Percentiles rank a stretch among this genome's conserved stretches.
phyloP scores from a whole-genome alignment of 2,888 invertebrate genomes.

The Athripsodes cinereus region DNA sequence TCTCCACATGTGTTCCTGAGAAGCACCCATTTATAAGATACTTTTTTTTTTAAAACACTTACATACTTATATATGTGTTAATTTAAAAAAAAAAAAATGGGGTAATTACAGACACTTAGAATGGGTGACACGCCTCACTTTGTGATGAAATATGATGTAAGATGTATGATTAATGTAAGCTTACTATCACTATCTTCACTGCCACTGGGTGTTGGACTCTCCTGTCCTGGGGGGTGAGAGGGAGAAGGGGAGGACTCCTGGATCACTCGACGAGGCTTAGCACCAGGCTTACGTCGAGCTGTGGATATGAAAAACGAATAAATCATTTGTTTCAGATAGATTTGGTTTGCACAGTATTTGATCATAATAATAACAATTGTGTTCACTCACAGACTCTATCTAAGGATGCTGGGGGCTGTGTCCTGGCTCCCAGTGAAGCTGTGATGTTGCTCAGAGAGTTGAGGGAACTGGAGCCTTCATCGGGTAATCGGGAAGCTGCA shows the following conservation, averaged over 20 bases:
- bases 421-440: conserved; percentile 37
- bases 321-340: not conserved
- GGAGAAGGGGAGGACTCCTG: conserved; percentile 48
- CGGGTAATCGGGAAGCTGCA: conserved; percentile 29
- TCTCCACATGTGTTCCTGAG: too few species aligned
- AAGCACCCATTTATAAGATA: too few species aligned
- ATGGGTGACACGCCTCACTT: too few species aligned
- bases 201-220: conserved; percentile 43
- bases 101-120: too few species aligned
- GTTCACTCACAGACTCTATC: conserved; percentile 46
- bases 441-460: conserved; percentile 56
- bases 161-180: conserved; percentile 26
- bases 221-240: conserved; percentile 31
- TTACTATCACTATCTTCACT: conserved; percentile 57
- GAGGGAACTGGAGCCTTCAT: conserved; percentile 44
- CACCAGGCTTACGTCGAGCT: conserved; percentile 72
- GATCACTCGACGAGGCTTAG: conserved; percentile 58
- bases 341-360: not conserved
- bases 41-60: too few species aligned
- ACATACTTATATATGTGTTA: too few species aligned
- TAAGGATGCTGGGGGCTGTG: conserved; percentile 38
- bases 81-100: too few species aligned
- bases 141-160: too few species aligned
- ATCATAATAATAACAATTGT: not conserved
- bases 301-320: conserved; percentile 24